Evolutionary conservation across 2,113 vertebrate genomes (phyloP).

Genomic region (Todiramphus chloris): DNA sequence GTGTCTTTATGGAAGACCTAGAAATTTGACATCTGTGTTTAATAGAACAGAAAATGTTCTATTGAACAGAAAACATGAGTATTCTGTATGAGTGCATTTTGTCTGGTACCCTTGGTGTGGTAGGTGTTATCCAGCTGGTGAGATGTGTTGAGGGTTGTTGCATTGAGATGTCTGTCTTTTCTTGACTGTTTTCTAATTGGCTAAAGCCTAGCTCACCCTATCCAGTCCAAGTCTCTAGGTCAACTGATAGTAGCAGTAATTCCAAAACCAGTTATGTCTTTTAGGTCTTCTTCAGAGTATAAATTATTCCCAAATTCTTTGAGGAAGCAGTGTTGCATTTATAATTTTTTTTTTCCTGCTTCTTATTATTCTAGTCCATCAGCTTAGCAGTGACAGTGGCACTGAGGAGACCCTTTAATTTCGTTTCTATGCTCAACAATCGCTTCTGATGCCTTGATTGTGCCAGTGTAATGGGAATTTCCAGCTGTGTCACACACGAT

Average conservation of each 20-base stretch:
- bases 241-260: background rate
- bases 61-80: background rate
- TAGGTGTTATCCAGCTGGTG: background rate
- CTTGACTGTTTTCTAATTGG: background rate
- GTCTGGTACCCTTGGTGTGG: background rate
- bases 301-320: background rate
- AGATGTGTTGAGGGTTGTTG: background rate
- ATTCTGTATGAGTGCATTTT: background rate
- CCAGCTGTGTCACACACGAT: accelerated
- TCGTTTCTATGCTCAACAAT: background rate
- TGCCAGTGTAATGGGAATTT: background rate
- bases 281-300: background rate
- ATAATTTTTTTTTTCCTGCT: background rate
- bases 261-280: background rate
- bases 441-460: background rate
- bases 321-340: background rate
- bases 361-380: background rate
- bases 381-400: background rate
- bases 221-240: background rate
- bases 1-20: background rate
- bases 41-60: background rate
- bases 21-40: background rate
- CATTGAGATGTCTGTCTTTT: background rate
- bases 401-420: background rate
- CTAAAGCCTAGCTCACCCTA: background rate